Evolutionary conservation across 2,888 invertebrate species (phyloP), one percentile per base, ranked within the genome.

Genomic region (Rhagonycha fulva): DNA sequence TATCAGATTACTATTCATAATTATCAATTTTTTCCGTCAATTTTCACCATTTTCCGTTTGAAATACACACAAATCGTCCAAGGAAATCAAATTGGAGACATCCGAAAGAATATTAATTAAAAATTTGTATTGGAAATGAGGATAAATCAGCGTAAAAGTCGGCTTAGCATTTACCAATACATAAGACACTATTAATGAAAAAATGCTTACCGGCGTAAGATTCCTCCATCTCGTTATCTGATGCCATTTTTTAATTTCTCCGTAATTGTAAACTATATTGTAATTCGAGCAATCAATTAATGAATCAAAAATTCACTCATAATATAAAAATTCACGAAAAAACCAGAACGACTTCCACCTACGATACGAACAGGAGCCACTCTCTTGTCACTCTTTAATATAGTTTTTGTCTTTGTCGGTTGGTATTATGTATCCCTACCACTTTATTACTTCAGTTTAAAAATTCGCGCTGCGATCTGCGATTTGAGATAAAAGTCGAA

Each of bases 191-290:
- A 82, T 80, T 83, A 83, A 84, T 84, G 47, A 47, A 85, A 81
- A 81, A 81, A 83, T 85, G 84, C 93, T 94, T 91, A 95, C 96
- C 95, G 91, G 94, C 95, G 87, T 93, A 94, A 88, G 93, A 94
- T 87, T 95, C 96, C 85, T 95, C 95, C 87, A 95, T 93, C 89
- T 95, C 95, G 87, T 95, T 95, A 86, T 95, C 95, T 81, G 95
- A 95, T 89, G 95, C 95, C 95, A 95, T 95, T 72, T 75, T 71
- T 72, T 24, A 62, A 14, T 63, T n/a, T 47, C 47, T n/a, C n/a
- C 47, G 47, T n/a, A 47, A 47, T n/a, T 47, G n/a, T 47, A 47
- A 47, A 47, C 47, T 2, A n/a, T 47, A 47, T 47, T n/a, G 47
- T 47, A 47, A 47, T 47, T 47, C 47, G 47, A 47, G 47, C 47